These are phyloP conservation scores for Paratrypauchen microcephalus DNA, from an alignment of 2,797 vertebrate species.

Conservation along the genomic window DNA sequence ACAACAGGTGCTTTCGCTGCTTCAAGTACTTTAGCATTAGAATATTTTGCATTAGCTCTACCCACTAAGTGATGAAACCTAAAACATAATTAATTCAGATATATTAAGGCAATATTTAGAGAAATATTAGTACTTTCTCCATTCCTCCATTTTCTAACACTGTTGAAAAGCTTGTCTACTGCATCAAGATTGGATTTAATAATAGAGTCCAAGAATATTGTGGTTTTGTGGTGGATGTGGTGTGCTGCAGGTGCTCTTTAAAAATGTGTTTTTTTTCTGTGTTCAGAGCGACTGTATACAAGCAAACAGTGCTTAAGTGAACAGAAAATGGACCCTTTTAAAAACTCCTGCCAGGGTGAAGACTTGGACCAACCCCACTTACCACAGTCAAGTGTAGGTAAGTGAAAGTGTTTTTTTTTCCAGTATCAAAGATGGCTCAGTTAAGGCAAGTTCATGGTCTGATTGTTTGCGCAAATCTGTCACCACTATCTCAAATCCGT, in stretches of 20 bases:
- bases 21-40: slow-evolving; percentile 41
- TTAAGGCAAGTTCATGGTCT: background rate
- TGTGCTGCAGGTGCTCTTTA: background rate
- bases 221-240: background rate
- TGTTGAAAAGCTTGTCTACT: background rate
- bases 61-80: background rate
- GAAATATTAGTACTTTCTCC: background rate
- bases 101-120: background rate
- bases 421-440: background rate
- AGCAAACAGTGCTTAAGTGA: background rate
- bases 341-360: slow-evolving; percentile 1
- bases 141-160: background rate
- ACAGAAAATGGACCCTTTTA: slow-evolving; percentile 13
- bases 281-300: background rate
- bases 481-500: too few species aligned
- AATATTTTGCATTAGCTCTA: slow-evolving; percentile 28
- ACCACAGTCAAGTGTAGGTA: slow-evolving; percentile 4
- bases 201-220: slow-evolving; percentile 1
- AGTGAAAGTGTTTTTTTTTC: background rate
- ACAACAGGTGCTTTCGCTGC: slow-evolving; percentile 71
- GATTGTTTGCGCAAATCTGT: background rate
- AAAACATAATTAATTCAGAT: slow-evolving; percentile 7
- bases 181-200: slow-evolving; percentile 6
- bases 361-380: slow-evolving; percentile 5
- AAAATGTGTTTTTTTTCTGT: background rate